A percentile compares a stretch with the other conserved stretches of the same genome.
phyloP scores from a whole-genome alignment of 2,888 invertebrate species.

The Cenopis cana region DNA sequence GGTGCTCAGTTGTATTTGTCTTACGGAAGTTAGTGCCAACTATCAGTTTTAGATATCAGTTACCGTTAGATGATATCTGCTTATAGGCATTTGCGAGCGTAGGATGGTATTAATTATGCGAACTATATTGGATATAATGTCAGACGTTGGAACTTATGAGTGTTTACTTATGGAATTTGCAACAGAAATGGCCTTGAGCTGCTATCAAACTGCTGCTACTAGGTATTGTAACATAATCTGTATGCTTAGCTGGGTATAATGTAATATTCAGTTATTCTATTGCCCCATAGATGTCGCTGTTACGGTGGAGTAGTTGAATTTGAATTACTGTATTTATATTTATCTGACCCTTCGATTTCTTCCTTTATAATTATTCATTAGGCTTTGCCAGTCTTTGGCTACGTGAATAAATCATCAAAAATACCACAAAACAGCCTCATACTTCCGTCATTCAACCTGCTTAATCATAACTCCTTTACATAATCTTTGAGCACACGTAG shows the following conservation, averaged over 20 bases:
- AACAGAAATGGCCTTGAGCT: no score
- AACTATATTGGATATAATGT: conserved; percentile 3
- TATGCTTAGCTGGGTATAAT: no score
- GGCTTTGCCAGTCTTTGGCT: no score
- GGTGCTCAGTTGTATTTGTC: conserved; percentile 24
- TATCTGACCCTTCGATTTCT: no score
- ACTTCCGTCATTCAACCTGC: background rate
- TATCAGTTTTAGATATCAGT: conserved; percentile 40
- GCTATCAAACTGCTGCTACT: no score
- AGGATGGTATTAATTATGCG: conserved; percentile 31
- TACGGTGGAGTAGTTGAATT: no score
- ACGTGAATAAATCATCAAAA: background rate
- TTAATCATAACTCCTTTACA: conserved; percentile 1
- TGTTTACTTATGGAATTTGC: background rate
- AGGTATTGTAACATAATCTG: no score
- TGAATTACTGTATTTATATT: no score
- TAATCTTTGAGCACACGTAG: background rate
- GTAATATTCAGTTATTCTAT: no score
- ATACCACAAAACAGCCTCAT: background rate
- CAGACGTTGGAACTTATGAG: background rate
- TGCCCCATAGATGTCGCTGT: no score
- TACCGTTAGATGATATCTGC: conserved; percentile 37
- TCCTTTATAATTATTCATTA: no score
- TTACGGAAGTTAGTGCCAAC: conserved; percentile 34
- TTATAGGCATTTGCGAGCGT: conserved; percentile 20